A percentile compares a stretch with the other conserved stretches of the same genome.
Evolutionary conservation across 2,888 invertebrate genomes (phyloP).

Genomic region (Mimas tiliae): DNA sequence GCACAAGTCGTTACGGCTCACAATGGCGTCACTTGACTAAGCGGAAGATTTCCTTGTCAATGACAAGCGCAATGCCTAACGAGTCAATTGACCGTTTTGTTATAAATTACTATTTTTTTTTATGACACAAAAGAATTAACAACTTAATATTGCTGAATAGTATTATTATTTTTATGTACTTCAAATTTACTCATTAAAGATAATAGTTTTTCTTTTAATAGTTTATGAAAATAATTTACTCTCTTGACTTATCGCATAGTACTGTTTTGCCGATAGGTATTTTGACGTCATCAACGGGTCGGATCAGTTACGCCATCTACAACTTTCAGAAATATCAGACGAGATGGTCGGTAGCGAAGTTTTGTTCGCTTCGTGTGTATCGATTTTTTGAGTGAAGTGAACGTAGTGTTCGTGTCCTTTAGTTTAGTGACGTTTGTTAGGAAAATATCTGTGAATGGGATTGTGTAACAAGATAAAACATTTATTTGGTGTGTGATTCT

Average conservation of each 20-base stretch:
- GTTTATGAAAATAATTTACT: not conserved
- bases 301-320: conserved; percentile 65
- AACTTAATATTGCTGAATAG: not conserved
- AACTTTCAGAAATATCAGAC: conserved; percentile 53
- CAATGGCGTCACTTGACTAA: conserved; percentile 91
- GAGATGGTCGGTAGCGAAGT: conserved; percentile 77
- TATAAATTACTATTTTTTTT: not conserved
- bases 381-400: conserved; percentile 91
- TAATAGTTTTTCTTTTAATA: not conserved
- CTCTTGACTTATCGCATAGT: conserved; percentile 33
- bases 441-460: conserved; percentile 92
- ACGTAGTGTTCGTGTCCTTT: conserved; percentile 89
- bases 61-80: conserved; percentile 51
- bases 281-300: conserved; percentile 64
- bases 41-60: conserved; percentile 71
- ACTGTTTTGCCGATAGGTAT: conserved; percentile 62
- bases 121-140: not conserved
- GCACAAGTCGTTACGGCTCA: conserved; percentile 91
- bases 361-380: conserved; percentile 87
- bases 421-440: conserved; percentile 89
- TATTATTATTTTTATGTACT: not conserved
- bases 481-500: conserved; percentile 88
- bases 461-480: conserved; percentile 88
- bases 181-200: not conserved
- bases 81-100: conserved; percentile 42